Evolutionary conservation across 2,113 vertebrate genomes (phyloP), one percentile per base, ranked within the genome.

Genomic region (Bubo bubo): DNA sequence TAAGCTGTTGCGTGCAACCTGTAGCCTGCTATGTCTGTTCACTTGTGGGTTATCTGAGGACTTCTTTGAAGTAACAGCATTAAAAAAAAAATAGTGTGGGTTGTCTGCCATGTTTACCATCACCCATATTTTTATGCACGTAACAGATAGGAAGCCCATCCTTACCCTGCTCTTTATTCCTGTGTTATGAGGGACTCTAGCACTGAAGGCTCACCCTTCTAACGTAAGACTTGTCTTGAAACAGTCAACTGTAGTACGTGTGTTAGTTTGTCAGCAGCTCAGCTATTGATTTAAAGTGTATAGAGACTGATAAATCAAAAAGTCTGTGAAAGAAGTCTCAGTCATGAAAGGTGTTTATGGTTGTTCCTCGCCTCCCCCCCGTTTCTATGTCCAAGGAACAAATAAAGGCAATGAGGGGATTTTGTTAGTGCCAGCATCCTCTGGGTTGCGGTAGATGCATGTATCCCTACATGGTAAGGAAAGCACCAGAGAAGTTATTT

Each of bases 321-420:
- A 26, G 34, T 62, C 50, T 52, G 9, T 79, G 35, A 24, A 56
- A 73, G 14, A 62, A 66, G 26, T 62, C 13, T 43, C 5, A 9
- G 32, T 63, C 12, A 2, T 47, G 34, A 56, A 56, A 70, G 6
- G 5, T 41, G 2, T 70, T 3, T 24, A 8, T 77, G 22, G 1
- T 58, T 37, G 18, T 49, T 5, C 1, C 4, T 7, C 5, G 3
- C 10, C 14, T 0, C 2, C 5, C 3, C 9, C 12, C 0, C 3
- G 4, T 62, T 53, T 22, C 19, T 62, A 0, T 70, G 37, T 43
- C 50, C 27, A 27, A 55, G 22, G 27, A 72, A 50, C 59, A 30
- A 58, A 24, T 58, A 26, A 47, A 88, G 39, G 13, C 15, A 49
- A 3, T 8, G 45, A 77, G 19, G 20, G 34, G 53, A 19, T 58